Conservation (phyloP, 2,797 vertebrate species). For the Acestrorhynchus altus region DNA sequence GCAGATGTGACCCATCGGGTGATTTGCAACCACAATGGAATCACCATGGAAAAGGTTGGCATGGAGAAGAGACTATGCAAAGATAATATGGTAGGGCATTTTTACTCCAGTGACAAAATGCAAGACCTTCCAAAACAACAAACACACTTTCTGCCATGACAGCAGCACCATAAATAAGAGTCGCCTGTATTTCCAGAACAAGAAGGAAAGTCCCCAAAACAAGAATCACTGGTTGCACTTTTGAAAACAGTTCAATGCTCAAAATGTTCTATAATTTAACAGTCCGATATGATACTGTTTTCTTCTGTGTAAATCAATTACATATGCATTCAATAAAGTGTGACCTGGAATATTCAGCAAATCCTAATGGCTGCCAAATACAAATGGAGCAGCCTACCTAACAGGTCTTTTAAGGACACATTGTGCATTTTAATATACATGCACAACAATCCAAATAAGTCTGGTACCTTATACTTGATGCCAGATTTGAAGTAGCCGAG, state of each 20-base stretch:
- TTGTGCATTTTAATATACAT: not conserved
- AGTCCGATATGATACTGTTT: too few relatives aligned
- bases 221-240: not conserved
- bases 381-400: not conserved
- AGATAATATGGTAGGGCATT: not conserved
- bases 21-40: conserved; percentile 49
- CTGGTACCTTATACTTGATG: conserved; percentile 86
- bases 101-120: not conserved
- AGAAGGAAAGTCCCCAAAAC: not conserved
- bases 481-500: conserved; percentile 88
- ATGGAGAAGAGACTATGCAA: conserved; percentile 45
- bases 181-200: not conserved
- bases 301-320: too few relatives aligned
- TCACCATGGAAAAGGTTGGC: conserved; percentile 56
- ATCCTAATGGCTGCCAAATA: too few relatives aligned
- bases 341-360: too few relatives aligned
- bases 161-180: not conserved
- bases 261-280: too few relatives aligned
- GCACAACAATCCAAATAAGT: not conserved
- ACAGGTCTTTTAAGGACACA: not conserved
- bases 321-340: too few relatives aligned
- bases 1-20: conserved; percentile 37
- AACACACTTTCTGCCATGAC: too few relatives aligned
- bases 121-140: not conserved
- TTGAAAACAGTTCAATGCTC: not conserved